Percentiles rank a stretch among this genome's conserved stretches.
These are phyloP conservation scores for Zoanthus sansibaricus DNA, from an alignment of 92 coral and sea anemone species.

Conservation along the genomic window DNA sequence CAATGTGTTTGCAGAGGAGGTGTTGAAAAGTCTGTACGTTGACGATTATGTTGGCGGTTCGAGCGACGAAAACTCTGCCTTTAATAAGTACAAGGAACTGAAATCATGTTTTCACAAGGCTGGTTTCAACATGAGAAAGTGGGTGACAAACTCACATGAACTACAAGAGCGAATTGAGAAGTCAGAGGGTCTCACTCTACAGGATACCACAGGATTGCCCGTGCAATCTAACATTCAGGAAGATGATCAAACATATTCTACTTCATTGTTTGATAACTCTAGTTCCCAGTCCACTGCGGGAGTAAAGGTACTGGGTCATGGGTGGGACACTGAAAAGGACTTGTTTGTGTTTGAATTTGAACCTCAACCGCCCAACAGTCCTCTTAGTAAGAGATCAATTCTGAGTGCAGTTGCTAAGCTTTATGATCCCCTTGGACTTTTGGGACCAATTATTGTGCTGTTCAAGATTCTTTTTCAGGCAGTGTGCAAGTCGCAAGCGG, in stretches of 20 bases:
- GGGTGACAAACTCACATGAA: constrained; percentile 48
- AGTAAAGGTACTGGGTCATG: constrained; percentile 12
- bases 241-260: constrained; percentile 47
- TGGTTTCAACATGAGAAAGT: constrained; percentile 62
- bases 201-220: background rate
- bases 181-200: constrained; percentile 8
- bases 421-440: constrained; percentile 65
- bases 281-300: constrained; percentile 23
- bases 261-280: constrained; percentile 39
- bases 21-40: constrained; percentile 42
- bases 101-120: background rate
- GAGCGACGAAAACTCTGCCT: constrained; percentile 8
- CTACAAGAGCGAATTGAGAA: constrained; percentile 30
- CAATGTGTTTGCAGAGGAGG: constrained; percentile 16
- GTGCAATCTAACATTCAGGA: constrained; percentile 11
- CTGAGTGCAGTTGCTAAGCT: constrained; percentile 58
- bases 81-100: constrained; percentile 39
- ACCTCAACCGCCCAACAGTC: background rate
- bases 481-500: constrained; percentile 47
- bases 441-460: constrained; percentile 52
- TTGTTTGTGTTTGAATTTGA: constrained; percentile 24
- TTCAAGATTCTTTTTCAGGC: constrained; percentile 66
- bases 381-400: constrained; percentile 31
- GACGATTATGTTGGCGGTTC: constrained; percentile 46
- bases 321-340: constrained; percentile 47